Evolutionary conservation across 2,888 invertebrate species (phyloP).

Genomic region (Lepetodrilus schrolli): DNA sequence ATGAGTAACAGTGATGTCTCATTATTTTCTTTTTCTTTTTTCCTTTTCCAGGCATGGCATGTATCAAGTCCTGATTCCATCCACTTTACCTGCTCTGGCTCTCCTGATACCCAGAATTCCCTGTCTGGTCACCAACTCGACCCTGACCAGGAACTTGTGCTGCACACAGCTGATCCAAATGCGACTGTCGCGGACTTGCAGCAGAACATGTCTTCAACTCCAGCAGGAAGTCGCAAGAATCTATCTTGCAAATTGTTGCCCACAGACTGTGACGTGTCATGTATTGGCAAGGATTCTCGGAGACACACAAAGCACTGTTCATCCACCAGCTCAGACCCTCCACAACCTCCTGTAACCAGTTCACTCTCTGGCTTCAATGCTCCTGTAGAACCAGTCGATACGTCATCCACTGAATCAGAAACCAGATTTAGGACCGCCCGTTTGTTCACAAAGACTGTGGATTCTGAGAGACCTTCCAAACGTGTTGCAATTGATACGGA

Average conservation of each 20-base stretch:
- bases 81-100: neutral
- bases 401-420: neutral
- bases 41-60: conserved; percentile 2
- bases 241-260: too few species aligned
- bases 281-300: neutral
- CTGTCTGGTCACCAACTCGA: neutral
- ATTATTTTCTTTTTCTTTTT: neutral
- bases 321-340: too few species aligned
- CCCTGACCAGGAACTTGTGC: too few species aligned
- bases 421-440: neutral
- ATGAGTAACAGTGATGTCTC: too few species aligned
- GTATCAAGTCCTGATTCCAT: neutral
- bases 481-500: neutral
- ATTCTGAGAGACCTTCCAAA: neutral
- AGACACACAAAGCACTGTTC: neutral
- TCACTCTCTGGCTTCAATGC: neutral
- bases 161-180: too few species aligned
- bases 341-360: too few species aligned
- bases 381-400: neutral
- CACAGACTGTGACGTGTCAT: neutral
- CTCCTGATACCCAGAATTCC: neutral
- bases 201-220: neutral
- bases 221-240: too few species aligned
- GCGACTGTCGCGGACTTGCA: neutral
- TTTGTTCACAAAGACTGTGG: neutral